Evolutionary conservation across 2,797 vertebrate species (phyloP).

Genomic region (Darevskia nairensis): DNA sequence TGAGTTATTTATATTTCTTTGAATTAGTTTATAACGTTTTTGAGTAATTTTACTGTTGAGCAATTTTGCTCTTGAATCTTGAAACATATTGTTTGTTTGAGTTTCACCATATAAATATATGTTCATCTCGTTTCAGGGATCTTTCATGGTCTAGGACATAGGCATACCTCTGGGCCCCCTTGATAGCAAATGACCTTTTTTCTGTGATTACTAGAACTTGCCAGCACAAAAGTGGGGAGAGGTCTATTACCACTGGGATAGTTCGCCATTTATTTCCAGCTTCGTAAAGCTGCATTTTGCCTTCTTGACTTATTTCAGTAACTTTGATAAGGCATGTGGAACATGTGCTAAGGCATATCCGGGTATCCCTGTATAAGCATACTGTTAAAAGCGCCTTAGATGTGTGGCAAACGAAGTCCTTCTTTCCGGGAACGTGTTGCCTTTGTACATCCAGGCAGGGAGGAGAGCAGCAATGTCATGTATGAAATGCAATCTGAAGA

Average conservation of each 20-base stretch:
- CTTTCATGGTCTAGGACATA: too few relatives aligned
- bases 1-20: too few relatives aligned
- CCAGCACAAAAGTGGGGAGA: background rate
- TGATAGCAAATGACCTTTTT: background rate
- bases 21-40: too few relatives aligned
- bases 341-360: background rate
- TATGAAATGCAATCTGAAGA: slow-evolving; percentile 44
- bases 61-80: too few relatives aligned
- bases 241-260: too few relatives aligned
- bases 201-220: background rate
- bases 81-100: too few relatives aligned
- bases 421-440: background rate
- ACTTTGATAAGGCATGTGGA: background rate
- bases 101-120: too few relatives aligned
- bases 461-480: slow-evolving; percentile 40
- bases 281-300: background rate
- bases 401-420: background rate
- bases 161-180: background rate
- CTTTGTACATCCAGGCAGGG: slow-evolving; percentile 43
- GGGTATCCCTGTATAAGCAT: background rate
- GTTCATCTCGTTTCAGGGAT: too few relatives aligned
- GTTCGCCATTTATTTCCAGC: background rate
- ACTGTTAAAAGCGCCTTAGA: background rate
- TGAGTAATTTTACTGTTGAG: too few relatives aligned
- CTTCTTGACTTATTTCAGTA: background rate